A percentile compares a stretch with the other conserved stretches of the same genome.
Conservation (phyloP, 2,888 invertebrate species). For the Ophonus ardosiacus region DNA sequence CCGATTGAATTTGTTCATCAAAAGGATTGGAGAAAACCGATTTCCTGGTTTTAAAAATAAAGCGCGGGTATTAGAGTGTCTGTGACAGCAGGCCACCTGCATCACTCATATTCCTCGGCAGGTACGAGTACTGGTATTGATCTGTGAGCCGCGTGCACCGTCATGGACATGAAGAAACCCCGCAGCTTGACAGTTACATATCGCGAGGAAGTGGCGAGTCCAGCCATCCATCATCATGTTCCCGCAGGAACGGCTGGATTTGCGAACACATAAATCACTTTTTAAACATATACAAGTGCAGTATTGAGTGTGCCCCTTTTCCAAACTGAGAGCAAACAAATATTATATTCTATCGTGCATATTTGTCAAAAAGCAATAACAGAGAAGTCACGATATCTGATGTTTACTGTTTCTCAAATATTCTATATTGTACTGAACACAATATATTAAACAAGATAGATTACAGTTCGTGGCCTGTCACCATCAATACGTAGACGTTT, state of each 20-base stretch:
- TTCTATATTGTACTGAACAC: too few species aligned
- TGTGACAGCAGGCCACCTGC: neutral
- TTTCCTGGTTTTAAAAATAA: constrained; percentile 41
- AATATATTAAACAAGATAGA: too few species aligned
- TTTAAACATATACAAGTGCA: constrained; percentile 52
- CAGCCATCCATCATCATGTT: constrained; percentile 50
- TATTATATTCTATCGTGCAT: too few species aligned
- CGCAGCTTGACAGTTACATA: constrained; percentile 35
- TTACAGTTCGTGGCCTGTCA: too few species aligned
- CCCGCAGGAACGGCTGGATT: neutral
- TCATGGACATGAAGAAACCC: constrained; percentile 45
- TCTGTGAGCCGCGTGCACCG: constrained; percentile 9
- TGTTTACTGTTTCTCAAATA: too few species aligned
- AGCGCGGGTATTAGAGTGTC: constrained; percentile 34
- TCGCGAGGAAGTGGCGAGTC: constrained; percentile 27
- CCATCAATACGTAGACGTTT: too few species aligned
- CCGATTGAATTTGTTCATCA: constrained; percentile 14
- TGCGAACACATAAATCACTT: constrained; percentile 41
- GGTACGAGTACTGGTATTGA: constrained; percentile 30
- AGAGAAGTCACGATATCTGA: too few species aligned
- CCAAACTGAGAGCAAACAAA: too few species aligned
- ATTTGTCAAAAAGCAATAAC: too few species aligned
- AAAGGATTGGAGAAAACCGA: constrained; percentile 10
- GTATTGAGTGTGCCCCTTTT: neutral
- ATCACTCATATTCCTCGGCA: constrained; percentile 30